Evolutionary conservation across 2,113 vertebrate species (phyloP).

Genomic region (Dolichallabes microphthalmus): DNA sequence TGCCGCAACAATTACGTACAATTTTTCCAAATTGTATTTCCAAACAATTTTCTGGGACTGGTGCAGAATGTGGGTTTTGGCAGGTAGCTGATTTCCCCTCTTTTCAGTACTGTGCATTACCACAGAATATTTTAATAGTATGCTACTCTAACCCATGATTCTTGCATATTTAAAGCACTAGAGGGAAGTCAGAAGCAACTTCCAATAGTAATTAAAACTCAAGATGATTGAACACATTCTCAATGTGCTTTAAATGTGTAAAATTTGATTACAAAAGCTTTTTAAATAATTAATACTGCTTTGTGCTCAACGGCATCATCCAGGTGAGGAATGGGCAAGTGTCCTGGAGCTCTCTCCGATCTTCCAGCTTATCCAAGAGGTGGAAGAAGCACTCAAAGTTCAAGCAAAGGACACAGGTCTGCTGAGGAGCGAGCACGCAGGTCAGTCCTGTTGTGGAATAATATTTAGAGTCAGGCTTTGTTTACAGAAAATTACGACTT

Average conservation of each 20-base stretch:
- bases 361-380: constrained; percentile 70
- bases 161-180: constrained; percentile 7
- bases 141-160: no score
- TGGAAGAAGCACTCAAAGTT: constrained; percentile 64
- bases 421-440: constrained; percentile 29
- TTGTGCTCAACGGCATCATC: not conserved
- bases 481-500: no score
- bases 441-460: no score
- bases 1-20: no score
- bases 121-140: no score
- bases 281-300: not conserved
- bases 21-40: no score
- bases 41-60: no score
- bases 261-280: not conserved
- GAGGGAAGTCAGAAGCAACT: constrained; percentile 22
- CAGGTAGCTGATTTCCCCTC: no score
- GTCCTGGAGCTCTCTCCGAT: constrained; percentile 64
- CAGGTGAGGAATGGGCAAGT: constrained; percentile 66
- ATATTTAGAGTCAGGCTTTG: no score
- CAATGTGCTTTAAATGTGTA: not conserved
- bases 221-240: not conserved
- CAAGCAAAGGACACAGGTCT: constrained; percentile 58
- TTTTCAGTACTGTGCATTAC: no score
- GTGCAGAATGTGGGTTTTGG: no score
- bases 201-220: constrained; percentile 8